These are phyloP conservation scores for Ictidomys tridecemlineatus DNA, from an alignment of 2,113 vertebrate genomes.

Conservation along the genomic window DNA sequence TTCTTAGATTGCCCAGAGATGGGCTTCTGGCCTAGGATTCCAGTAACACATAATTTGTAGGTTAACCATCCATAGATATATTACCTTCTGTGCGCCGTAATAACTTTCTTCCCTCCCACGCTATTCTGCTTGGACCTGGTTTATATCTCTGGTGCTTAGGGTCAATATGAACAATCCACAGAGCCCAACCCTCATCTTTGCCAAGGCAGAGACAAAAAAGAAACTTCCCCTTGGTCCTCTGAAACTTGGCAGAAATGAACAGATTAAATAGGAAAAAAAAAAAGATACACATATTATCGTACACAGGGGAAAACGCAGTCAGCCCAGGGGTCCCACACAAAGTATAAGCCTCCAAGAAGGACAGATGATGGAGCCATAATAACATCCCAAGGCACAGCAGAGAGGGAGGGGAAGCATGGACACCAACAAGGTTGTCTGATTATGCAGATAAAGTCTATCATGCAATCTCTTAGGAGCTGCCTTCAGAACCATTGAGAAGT, in stretches of 20 bases:
- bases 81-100: neutral
- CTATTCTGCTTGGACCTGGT: neutral
- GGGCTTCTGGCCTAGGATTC: too few relatives aligned
- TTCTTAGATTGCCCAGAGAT: neutral
- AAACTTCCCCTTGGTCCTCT: neutral
- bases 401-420: neutral
- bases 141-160: neutral
- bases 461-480: neutral
- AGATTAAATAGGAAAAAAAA: neutral
- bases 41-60: neutral
- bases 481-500: neutral
- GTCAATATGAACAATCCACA: neutral
- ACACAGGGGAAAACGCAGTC: too few relatives aligned
- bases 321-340: neutral
- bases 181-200: neutral
- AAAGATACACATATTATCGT: neutral
- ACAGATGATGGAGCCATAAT: neutral
- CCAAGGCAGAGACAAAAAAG: neutral
- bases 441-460: neutral
- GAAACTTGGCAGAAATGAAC: neutral
- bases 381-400: neutral
- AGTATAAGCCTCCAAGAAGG: neutral
- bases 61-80: neutral
- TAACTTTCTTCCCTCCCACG: neutral
- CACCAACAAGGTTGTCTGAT: neutral